phyloP scores from a whole-genome alignment of 1,140 invertebrate genomes.

The Achatina immaculata region DNA sequence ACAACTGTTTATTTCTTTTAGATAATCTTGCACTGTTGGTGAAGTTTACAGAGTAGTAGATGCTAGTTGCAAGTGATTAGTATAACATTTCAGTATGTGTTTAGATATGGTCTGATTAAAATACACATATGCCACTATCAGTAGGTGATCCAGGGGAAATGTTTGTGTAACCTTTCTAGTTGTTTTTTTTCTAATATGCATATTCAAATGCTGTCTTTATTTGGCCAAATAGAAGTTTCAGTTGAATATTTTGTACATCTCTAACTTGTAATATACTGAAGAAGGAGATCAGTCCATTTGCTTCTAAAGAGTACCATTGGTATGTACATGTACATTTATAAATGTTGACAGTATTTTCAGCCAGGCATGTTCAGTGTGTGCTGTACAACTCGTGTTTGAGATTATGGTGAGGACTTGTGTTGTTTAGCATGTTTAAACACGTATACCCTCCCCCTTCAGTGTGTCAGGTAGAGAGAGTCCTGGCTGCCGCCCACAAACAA shows the following conservation, averaged over 20 bases:
- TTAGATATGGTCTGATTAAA: too few species aligned
- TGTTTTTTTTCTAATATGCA: too few species aligned
- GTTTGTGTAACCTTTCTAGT: too few species aligned
- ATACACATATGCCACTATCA: too few species aligned
- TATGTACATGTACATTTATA: neutral
- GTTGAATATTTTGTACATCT: neutral
- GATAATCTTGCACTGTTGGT: too few species aligned
- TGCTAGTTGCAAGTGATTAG: too few species aligned
- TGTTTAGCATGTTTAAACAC: neutral
- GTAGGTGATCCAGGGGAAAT: too few species aligned
- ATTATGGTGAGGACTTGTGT: constrained; percentile 9
- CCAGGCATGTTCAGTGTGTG: neutral
- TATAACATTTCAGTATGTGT: too few species aligned
- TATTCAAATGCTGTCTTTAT: too few species aligned
- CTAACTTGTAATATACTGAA: neutral
- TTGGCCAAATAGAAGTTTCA: too few species aligned
- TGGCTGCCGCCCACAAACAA: constrained; percentile 92
- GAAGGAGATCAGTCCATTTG: neutral
- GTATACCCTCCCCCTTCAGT: constrained; percentile 75
- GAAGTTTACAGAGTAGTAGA: too few species aligned
- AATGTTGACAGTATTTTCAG: neutral
- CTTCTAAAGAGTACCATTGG: neutral
- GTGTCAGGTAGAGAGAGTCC: constrained; percentile 97
- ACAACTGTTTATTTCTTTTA: too few species aligned
- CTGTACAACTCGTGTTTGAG: neutral